Percentiles rank a stretch among this genome's conserved stretches.
Conservation (phyloP, 2,113 vertebrate species). For the Entosphenus tridentatus region DNA sequence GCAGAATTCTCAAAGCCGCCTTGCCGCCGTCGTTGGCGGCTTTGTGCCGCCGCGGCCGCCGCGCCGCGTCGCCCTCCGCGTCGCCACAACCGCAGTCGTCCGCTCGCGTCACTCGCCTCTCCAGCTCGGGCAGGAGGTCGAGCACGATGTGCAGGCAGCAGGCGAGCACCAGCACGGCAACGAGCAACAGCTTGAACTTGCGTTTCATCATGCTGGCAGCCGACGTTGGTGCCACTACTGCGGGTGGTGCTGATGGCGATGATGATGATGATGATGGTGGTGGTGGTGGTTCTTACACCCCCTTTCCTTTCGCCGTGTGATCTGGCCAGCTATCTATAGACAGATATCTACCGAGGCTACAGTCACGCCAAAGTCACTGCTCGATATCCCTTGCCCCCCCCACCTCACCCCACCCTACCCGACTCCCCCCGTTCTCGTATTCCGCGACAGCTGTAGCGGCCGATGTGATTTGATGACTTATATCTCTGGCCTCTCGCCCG, state of each 20-base stretch:
- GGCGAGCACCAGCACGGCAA: conserved; percentile 60
- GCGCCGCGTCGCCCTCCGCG: conserved; percentile 10
- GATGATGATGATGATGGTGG: conserved; percentile 1
- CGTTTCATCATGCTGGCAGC: conserved; percentile 25
- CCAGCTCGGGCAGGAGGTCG: conserved; percentile 64
- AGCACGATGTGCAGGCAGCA: conserved; percentile 84
- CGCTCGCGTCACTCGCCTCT: conserved; percentile 27
- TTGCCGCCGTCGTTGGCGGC: conserved; percentile 20
- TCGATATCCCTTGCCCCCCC: too few species aligned
- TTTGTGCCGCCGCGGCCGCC: conserved; percentile 12
- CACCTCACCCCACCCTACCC: too few species aligned
- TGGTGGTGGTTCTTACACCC: not conserved
- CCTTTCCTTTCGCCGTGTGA: too few species aligned
- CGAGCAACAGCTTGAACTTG: conserved; percentile 60
- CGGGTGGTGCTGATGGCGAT: not conserved
- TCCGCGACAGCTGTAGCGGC: too few species aligned
- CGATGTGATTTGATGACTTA: too few species aligned
- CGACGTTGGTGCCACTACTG: not conserved
- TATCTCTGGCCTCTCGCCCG: too few species aligned
- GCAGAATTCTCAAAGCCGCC: conserved; percentile 64
- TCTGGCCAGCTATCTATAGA: too few species aligned
- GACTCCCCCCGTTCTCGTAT: too few species aligned
- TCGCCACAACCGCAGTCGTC: conserved; percentile 14
- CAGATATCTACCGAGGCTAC: too few species aligned
- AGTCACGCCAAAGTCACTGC: too few species aligned